Evolutionary conservation across 2,888 invertebrate genomes (phyloP).

Genomic region (Caenorhabditis sinica): DNA sequence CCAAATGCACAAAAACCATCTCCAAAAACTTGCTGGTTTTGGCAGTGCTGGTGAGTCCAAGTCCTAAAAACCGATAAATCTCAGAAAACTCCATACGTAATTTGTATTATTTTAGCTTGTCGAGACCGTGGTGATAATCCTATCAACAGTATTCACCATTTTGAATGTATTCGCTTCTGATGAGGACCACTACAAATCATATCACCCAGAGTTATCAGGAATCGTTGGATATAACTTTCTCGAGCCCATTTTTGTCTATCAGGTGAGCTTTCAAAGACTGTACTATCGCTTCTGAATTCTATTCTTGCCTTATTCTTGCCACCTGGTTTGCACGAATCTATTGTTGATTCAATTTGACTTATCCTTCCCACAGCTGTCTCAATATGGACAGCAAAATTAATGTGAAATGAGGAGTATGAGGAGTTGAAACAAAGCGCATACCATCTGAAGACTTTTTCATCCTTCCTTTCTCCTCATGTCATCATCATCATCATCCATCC

Average conservation of each 20-base stretch:
- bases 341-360: conserved; percentile 29
- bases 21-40: conserved; percentile 43
- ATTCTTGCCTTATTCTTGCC: neutral
- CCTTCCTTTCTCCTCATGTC: neutral
- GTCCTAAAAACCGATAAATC: no score
- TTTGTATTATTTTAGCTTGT: conserved; percentile 22
- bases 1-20: conserved; percentile 29
- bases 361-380: conserved; percentile 41
- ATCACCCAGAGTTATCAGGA: conserved; percentile 53
- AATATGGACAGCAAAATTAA: conserved; percentile 39
- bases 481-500: neutral
- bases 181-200: conserved; percentile 40
- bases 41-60: conserved; percentile 35
- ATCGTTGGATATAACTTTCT: conserved; percentile 47
- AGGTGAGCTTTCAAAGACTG: conserved; percentile 30
- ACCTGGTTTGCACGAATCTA: conserved; percentile 11
- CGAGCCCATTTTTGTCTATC: conserved; percentile 47
- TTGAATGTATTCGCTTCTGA: conserved; percentile 27
- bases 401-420: conserved; percentile 18
- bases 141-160: conserved; percentile 43
- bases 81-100: neutral
- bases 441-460: neutral
- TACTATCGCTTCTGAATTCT: no score
- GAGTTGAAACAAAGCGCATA: conserved; percentile 32
- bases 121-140: conserved; percentile 48